Conservation (phyloP, 1,140 invertebrate species). For the Wiebesia pumilae region DNA sequence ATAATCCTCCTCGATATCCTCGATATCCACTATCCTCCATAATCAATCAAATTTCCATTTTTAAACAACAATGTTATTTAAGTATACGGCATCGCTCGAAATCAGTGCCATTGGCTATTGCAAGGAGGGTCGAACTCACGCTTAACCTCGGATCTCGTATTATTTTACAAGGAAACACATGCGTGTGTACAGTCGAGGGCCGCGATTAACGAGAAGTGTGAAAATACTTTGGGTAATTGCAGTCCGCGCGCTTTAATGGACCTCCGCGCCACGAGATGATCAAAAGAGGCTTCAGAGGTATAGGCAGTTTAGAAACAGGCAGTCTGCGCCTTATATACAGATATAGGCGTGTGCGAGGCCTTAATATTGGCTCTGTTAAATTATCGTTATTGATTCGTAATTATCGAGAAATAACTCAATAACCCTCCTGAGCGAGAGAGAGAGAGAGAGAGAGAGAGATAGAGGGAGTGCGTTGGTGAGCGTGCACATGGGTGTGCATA, state of each 20-base stretch:
- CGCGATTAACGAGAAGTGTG: constrained; percentile 48
- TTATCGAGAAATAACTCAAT: constrained; percentile 73
- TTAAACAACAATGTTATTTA: constrained; percentile 25
- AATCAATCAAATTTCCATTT: constrained; percentile 13
- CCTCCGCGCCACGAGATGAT: constrained; percentile 29
- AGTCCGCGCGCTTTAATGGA: constrained; percentile 23
- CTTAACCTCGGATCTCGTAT: constrained; percentile 34
- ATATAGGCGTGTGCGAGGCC: constrained; percentile 28
- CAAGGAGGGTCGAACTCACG: constrained; percentile 2
- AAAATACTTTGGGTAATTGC: constrained; percentile 51
- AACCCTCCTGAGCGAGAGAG: constrained; percentile 52
- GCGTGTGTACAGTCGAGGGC: constrained; percentile 19
- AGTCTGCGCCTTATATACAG: not conserved
- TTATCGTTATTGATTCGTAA: constrained; percentile 71
- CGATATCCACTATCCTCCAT: too few species aligned
- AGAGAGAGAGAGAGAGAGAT: not conserved
- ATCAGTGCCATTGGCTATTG: not conserved
- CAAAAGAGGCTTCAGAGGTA: constrained; percentile 11
- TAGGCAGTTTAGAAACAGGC: not conserved
- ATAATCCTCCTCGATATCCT: not conserved
- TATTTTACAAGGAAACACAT: constrained; percentile 16
- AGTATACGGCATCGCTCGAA: not conserved
- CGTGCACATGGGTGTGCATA: not conserved
- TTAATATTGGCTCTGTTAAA: constrained; percentile 61
- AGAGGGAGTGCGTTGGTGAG: not conserved